Percentiles rank a stretch among this genome's conserved stretches.
Conservation (phyloP, 2,113 vertebrate species). For the Calidris pygmaea region DNA sequence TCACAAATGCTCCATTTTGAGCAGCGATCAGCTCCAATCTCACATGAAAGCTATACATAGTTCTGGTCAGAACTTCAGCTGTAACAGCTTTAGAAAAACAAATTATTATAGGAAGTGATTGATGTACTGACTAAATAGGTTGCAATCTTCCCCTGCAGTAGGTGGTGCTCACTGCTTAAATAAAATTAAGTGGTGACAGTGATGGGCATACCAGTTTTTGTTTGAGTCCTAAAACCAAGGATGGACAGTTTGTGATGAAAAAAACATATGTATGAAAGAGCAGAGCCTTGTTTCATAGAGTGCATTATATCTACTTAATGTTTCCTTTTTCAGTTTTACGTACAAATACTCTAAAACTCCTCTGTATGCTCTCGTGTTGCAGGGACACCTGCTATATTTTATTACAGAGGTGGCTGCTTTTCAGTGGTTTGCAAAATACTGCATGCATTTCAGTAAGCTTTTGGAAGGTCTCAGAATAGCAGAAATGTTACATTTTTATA, state of each 20-base stretch:
- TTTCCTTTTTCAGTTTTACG: neutral
- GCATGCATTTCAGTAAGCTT: neutral
- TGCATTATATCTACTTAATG: neutral
- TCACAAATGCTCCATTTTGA: neutral
- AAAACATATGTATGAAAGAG: neutral
- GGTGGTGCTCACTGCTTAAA: conserved; percentile 59
- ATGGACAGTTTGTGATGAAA: neutral
- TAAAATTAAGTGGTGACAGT: conserved; percentile 39
- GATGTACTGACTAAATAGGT: conserved; percentile 41
- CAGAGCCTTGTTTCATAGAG: neutral
- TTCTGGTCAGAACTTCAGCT: conserved; percentile 16
- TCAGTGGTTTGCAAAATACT: neutral
- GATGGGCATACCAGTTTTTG: neutral
- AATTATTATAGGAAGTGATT: conserved; percentile 46
- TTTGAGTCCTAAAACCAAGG: neutral
- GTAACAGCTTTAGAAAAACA: conserved; percentile 28
- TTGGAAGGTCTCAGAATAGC: neutral
- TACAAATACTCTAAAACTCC: neutral
- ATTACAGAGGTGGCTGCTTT: neutral
- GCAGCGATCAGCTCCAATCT: neutral
- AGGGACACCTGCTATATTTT: neutral
- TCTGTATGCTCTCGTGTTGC: neutral
- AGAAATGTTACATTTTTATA: neutral
- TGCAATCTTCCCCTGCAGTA: conserved; percentile 64
- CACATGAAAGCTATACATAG: neutral